Evolutionary conservation across 1,140 invertebrate species (phyloP).

Genomic region (Periplaneta americana): DNA sequence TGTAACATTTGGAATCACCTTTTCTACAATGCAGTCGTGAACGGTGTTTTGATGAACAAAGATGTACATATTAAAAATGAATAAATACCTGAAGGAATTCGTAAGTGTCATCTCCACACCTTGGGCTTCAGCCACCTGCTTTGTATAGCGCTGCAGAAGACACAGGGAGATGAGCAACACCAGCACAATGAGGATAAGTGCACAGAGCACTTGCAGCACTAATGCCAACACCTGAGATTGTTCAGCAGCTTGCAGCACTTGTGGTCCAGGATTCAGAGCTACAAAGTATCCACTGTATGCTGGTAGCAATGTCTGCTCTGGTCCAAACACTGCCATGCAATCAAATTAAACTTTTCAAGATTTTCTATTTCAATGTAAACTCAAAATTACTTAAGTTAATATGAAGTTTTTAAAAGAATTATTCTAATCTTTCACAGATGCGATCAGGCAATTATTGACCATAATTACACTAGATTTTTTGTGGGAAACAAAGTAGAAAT

Average conservation of each 20-base stretch:
- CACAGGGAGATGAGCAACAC: constrained; percentile 60
- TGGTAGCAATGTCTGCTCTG: constrained; percentile 32
- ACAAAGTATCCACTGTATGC: constrained; percentile 52
- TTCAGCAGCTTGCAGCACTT: constrained; percentile 32
- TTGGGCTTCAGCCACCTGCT: constrained; percentile 61
- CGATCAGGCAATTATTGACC: no score
- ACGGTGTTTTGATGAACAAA: no score
- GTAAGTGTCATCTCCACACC: constrained; percentile 71
- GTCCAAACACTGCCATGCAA: constrained; percentile 23
- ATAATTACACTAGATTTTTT: no score
- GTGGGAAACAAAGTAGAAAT: no score
- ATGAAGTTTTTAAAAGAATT: neutral
- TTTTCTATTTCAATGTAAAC: neutral
- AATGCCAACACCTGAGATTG: constrained; percentile 25
- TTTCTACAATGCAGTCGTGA: no score
- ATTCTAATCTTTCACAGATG: no score
- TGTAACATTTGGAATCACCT: no score
- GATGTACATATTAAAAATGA: no score
- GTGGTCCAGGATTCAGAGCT: constrained; percentile 34
- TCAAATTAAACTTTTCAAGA: neutral
- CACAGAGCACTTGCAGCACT: constrained; percentile 47
- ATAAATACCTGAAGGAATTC: constrained; percentile 58
- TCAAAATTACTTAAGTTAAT: neutral
- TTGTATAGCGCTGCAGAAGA: constrained; percentile 63
- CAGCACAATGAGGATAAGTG: constrained; percentile 57